A percentile compares a stretch with the other conserved stretches of the same genome.
phyloP scores from a whole-genome alignment of 2,113 vertebrate species.

The Protomyctophum bolini region DNA sequence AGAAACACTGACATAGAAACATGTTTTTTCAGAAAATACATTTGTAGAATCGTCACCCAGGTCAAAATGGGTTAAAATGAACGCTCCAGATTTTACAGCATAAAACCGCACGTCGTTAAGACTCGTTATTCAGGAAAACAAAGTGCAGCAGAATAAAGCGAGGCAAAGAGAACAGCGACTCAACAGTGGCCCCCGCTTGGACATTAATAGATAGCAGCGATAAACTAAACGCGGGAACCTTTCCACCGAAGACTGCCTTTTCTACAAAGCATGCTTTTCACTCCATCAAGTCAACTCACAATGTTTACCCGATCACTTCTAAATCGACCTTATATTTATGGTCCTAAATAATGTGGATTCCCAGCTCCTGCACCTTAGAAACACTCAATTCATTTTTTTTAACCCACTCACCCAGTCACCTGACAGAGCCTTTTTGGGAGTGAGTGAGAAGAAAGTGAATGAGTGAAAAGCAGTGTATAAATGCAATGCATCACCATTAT shows the following conservation, averaged over 20 bases:
- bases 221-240: not conserved
- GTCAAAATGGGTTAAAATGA: no score
- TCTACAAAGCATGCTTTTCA: not conserved
- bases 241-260: not conserved
- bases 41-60: no score
- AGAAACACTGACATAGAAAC: no score
- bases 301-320: not conserved
- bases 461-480: slow-evolving; percentile 23
- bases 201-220: slow-evolving; percentile 14
- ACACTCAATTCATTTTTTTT: not conserved
- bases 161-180: not conserved
- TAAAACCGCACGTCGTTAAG: no score
- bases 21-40: no score
- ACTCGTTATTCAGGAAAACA: not conserved
- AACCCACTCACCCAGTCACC: slow-evolving; percentile 3
- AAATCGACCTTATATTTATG: not conserved
- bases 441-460: no score
- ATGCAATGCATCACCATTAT: slow-evolving; percentile 29
- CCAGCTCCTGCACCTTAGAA: not conserved
- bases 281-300: not conserved
- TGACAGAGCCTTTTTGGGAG: not conserved
- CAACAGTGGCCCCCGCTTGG: no score
- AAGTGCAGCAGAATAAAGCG: not conserved
- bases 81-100: no score
- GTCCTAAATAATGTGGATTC: slow-evolving; percentile 8